phyloP scores from a whole-genome alignment of 2,888 invertebrate genomes.

The Periphyllus acericola region DNA sequence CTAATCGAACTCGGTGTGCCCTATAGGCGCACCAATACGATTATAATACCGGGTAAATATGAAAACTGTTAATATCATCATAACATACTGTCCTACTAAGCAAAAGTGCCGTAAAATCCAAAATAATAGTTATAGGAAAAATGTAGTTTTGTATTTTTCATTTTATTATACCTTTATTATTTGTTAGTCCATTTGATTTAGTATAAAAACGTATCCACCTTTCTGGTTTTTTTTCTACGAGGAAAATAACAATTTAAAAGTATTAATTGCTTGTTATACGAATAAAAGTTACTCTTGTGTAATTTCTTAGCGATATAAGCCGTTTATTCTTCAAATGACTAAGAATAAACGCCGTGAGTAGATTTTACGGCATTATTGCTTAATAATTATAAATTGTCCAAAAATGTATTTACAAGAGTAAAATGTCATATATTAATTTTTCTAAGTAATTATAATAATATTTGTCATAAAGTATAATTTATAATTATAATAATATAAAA shows the following conservation, averaged over 20 bases:
- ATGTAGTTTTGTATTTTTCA: neutral
- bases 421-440: neutral
- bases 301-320: neutral
- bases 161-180: constrained; percentile 2
- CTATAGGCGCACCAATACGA: no score
- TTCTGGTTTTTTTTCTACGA: neutral
- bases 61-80: no score
- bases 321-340: neutral
- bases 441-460: no score
- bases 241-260: neutral
- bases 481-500: neutral
- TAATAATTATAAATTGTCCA: neutral
- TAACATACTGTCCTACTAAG: no score
- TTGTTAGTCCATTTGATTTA: neutral
- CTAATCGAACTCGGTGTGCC: no score
- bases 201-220: neutral
- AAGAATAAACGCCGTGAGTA: neutral
- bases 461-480: no score
- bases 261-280: no score
- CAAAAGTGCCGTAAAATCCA: neutral
- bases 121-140: neutral
- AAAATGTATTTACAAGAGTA: neutral
- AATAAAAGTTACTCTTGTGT: neutral
- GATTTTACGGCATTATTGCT: constrained; percentile 8
- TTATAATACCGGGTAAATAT: no score